Evolutionary conservation across 2,113 vertebrate species (phyloP), one percentile per base, ranked within the genome.

Genomic region (Zosterops borbonicus): DNA sequence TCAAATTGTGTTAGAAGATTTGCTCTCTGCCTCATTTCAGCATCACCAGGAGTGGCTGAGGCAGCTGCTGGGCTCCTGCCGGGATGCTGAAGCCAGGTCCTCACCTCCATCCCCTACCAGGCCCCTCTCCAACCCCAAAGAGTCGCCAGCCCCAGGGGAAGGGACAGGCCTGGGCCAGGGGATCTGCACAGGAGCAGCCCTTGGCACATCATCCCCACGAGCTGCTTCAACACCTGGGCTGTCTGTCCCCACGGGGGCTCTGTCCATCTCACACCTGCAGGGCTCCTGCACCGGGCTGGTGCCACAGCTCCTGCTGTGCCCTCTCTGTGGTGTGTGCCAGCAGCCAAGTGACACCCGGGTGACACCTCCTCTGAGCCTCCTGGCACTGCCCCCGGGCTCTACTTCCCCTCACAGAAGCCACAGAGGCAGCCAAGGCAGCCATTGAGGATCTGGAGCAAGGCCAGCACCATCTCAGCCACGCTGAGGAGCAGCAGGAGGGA

Each of bases 401-500:
- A 90, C 94, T 95, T 95, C 17, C 90, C 90, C 29, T 98, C 97
- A 9, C 98, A 98, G 65, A 97, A 90, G 90, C 97, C 97, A 7
- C 98, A 98, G 76, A 98, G 87, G 79, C 98, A 94, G 49, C 98
- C 96, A 2, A 98, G 77, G 91, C 97, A 94, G 75, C 97, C 97
- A 1, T 97, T 98, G 94, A 98, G 50, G 71, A 98, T 89, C 81
- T 98, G 97, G 24, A 97, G 47, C 44, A 82, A 63, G 65, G 97
- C 95, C 88, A 98, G 92, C 50, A 98, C 50, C 87, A 98, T 96
- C 94, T 98, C 97, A 0, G 97, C 31, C 2, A 84, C 33, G 0
- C 95, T 98, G 96, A 95, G 1, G 15, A 98, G 94, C 86, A 98
- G 84, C 39, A 98, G 96, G 7, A 85, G 6, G 4, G 92, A 97